Base-by-base conservation (phyloP, 2,888 invertebrate species). In the Epistrophe eligans region DNA sequence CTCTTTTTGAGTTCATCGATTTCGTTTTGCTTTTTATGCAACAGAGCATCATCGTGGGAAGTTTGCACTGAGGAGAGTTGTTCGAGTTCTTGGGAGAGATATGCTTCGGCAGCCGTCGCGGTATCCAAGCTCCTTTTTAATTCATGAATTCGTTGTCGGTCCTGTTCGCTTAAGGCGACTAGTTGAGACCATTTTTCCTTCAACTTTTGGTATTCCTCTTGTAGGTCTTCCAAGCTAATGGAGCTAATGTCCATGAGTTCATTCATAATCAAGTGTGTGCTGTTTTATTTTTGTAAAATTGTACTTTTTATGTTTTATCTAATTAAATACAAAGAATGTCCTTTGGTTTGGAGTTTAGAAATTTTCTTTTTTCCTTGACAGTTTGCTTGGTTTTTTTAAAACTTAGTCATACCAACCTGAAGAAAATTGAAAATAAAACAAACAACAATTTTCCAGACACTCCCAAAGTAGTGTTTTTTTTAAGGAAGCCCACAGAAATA, bases 141-240 rank as follows among this genome's bases (percentile, higher is more conserved):
- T 7, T 92, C 92, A 70, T 92, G 89, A n/a, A 93, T 92, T 28
- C 90, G 89, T 66, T 93, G 93, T 0, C 91, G 90, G 74, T 92
- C 91, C 2, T 89, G 76, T 43, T 93, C 93, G 13, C 89, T 89
- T 2, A 73, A 72, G 7, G 89, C 67, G 28, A 90, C 90, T 0
- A 92, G 81, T 4, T 91, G 89, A 24, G 89, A 84, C 79, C 90
- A 91, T 4, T 90, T 89, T 8, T 90, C 89, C 40, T 89, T 89
- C 2, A 93, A 74, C 43, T 90, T 90, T 70, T 89, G 89, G 79
- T 92, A 93, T 64, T 92, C 92, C 43, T 92, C 91, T n/a, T 91
- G 89, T 10, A 93, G 82, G 24, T 92, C 92, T n/a, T 92, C 92
- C 0, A 90, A 72, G 15, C 89, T 82, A 38, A 91, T 87, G 4